phyloP scores from a whole-genome alignment of 2,113 vertebrate species.

The Ia io region DNA sequence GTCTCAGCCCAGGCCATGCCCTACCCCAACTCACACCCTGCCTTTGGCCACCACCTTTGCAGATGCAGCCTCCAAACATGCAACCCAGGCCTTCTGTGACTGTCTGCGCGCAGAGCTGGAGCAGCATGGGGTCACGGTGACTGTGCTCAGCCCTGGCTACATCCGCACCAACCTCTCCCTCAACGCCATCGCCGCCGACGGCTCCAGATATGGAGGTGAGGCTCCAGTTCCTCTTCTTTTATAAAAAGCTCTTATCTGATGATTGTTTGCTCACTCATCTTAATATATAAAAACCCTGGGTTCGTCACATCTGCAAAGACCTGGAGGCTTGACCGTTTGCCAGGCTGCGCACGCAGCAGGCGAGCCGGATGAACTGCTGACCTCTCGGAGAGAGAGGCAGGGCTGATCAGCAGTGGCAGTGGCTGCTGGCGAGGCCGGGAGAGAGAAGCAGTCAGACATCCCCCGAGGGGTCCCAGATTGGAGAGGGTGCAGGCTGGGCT shows the following conservation, averaged over 20 bases:
- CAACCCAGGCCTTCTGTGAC: constrained; percentile 97
- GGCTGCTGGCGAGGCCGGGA: too few relatives aligned
- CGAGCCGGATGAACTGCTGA: too few relatives aligned
- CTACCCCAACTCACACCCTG: background rate
- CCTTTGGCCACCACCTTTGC: constrained; percentile 22
- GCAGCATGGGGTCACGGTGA: constrained; percentile 87
- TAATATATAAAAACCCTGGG: too few relatives aligned
- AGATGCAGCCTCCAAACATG: constrained; percentile 97
- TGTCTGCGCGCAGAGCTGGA: constrained; percentile 94
- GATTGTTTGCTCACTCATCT: background rate
- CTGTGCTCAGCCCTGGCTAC: constrained; percentile 93
- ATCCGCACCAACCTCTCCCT: constrained; percentile 94
- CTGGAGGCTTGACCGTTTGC: too few relatives aligned
- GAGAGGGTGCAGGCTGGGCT: too few relatives aligned
- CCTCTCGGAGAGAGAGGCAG: too few relatives aligned
- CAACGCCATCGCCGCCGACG: constrained; percentile 91
- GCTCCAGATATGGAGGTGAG: constrained; percentile 92
- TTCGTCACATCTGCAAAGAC: too few relatives aligned
- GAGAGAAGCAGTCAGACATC: too few relatives aligned
- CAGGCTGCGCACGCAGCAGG: too few relatives aligned
- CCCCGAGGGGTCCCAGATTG: too few relatives aligned
- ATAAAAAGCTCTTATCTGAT: background rate
- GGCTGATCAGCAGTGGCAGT: too few relatives aligned
- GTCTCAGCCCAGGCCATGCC: background rate
- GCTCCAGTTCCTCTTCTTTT: background rate